Evolutionary conservation across 2,797 vertebrate species (phyloP), one percentile per base, ranked within the genome.

Genomic region (Phalloptychus januarius): DNA sequence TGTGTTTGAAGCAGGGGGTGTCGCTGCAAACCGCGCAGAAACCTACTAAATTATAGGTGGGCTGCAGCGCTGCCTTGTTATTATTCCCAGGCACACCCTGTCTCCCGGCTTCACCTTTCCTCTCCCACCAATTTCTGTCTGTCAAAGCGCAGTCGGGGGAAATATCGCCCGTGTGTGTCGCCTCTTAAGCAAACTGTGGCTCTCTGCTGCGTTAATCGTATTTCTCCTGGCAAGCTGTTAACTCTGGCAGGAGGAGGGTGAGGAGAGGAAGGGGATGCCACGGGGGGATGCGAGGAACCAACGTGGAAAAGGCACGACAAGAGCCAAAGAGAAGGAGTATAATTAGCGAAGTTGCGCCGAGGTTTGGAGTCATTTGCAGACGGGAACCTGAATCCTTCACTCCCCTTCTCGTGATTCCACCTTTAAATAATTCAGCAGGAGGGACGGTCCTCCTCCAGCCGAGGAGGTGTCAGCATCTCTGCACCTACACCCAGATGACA

Each of bases 371-470:
- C 83, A 67, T 33, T 72, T 83, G 78, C 73, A 80, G 84, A 81
- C 88, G 84, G 81, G 84, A 87, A 92, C 86, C 91, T 86, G 83
- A 87, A 73, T 86, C 38, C 84, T 78, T 74, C 74, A 83, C 83
- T 63, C 82, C 61, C n/a, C 72, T 6, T 15, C 87, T 83, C 82
- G 78, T 86, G 75, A 90, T 88, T 88, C 89, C 82, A 79, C 80
- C 87, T 89, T 92, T 95, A 94, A 95, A 95, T 95, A 94, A 95
- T 95, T 92, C 93, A 96, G 86, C 44, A 82, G 63, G 89, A 86
- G 87, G 89, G 93, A 92, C 85, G 89, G 84, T 87, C 92, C 81
- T 85, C 28, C 92, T 93, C 93, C 93, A 86, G 91, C 91, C 86
- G 91, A 93, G 80, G 87, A 92, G 89, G 86, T 91, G 89, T 91